These are phyloP conservation scores for Drosophila dunni DNA, from an alignment of 1,140 invertebrate genomes.

Conservation along the genomic window DNA sequence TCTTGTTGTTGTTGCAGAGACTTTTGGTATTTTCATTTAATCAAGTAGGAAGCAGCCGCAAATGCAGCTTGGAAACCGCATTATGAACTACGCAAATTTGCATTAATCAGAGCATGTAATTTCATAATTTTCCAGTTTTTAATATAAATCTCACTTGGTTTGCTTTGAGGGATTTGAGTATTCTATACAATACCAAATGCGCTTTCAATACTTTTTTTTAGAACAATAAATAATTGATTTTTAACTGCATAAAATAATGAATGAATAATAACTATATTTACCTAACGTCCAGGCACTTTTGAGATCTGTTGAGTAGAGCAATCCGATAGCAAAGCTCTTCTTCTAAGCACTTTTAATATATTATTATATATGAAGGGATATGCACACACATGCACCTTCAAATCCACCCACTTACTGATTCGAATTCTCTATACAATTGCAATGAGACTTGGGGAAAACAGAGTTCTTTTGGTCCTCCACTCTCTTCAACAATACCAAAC, in stretches of 20 bases:
- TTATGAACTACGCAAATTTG: conserved; percentile 4
- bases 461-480: neutral
- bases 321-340: too few species aligned
- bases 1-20: conserved; percentile 20
- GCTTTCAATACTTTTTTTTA: neutral
- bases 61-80: conserved; percentile 8
- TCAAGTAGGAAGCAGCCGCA: conserved; percentile 9
- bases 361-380: conserved; percentile 18
- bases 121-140: neutral
- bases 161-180: neutral
- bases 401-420: conserved; percentile 20
- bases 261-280: too few species aligned
- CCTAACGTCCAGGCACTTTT: too few species aligned
- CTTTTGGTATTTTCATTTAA: conserved; percentile 27
- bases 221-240: conserved; percentile 12
- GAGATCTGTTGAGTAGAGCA: too few species aligned
- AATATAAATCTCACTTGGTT: neutral
- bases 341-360: too few species aligned
- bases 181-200: too few species aligned
- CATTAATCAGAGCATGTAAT: conserved; percentile 17
- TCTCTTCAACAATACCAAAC: too few species aligned
- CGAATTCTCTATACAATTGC: conserved; percentile 65
- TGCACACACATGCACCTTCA: neutral
- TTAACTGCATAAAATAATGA: too few species aligned
- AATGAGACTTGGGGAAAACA: conserved; percentile 48